A percentile compares a stretch with the other conserved stretches of the same genome.
Evolutionary conservation across 92 coral and sea anemone genomes (phyloP).

Genomic region (Actinostola sp.): DNA sequence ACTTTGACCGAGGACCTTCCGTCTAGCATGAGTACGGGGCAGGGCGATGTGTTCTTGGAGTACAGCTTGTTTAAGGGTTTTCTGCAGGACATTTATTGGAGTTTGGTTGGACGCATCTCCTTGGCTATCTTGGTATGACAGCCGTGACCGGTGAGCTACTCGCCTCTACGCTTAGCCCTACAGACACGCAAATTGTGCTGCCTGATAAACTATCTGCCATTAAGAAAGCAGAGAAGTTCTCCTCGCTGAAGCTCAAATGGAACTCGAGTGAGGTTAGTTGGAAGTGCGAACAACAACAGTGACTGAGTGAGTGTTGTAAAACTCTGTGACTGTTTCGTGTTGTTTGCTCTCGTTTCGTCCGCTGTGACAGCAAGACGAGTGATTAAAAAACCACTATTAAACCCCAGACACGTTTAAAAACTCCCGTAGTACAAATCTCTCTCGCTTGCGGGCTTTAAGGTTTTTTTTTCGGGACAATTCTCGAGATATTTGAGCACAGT

Average conservation of each 20-base stretch:
- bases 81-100: constrained; percentile 36
- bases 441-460: background rate
- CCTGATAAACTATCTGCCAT: constrained; percentile 84
- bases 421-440: background rate
- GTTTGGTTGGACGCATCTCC: constrained; percentile 35
- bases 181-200: constrained; percentile 63
- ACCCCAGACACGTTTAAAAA: background rate
- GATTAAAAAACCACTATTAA: constrained; percentile 25
- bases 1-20: constrained; percentile 19
- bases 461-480: background rate
- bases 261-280: constrained; percentile 83
- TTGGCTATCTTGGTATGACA: constrained; percentile 90
- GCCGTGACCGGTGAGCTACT: constrained; percentile 58
- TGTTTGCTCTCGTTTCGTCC: constrained; percentile 24
- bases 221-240: constrained; percentile 80
- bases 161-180: constrained; percentile 34
- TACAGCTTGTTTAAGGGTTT: constrained; percentile 9
- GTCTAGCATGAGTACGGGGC: constrained; percentile 38
- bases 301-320: constrained; percentile 2
- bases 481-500: background rate
- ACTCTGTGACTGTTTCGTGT: constrained; percentile 13
- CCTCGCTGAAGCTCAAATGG: constrained; percentile 81
- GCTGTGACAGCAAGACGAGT: constrained; percentile 12
- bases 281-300: background rate
- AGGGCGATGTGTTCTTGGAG: constrained; percentile 27